A percentile compares a stretch with the other conserved stretches of the same genome.
These are phyloP conservation scores for Chaitophorus viminalis DNA, from an alignment of 2,888 invertebrate genomes.

Conservation along the genomic window DNA sequence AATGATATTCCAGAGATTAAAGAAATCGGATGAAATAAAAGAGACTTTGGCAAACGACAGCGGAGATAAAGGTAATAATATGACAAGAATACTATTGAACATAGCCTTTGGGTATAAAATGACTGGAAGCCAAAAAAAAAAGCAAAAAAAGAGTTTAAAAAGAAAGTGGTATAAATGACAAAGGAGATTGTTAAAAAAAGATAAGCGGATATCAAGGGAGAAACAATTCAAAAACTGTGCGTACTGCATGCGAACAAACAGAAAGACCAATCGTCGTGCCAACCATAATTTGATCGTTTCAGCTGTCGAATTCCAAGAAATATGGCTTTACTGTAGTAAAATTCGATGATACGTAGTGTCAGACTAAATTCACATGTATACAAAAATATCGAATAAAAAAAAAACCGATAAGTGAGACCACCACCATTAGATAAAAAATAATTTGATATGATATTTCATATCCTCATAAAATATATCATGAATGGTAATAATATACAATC, in stretches of 20 bases:
- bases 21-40: not conserved
- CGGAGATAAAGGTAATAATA: conserved; percentile 44
- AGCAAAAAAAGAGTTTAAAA: not conserved
- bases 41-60: not conserved
- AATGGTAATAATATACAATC: too few species aligned
- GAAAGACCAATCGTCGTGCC: not conserved
- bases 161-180: conserved; percentile 22
- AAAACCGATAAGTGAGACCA: too few species aligned
- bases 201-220: conserved; percentile 40
- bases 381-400: not conserved
- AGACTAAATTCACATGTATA: not conserved
- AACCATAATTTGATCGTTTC: not conserved
- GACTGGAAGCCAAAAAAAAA: not conserved
- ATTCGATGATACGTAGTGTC: not conserved
- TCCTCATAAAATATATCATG: too few species aligned
- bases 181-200: conserved; percentile 46
- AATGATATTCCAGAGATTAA: conserved; percentile 7
- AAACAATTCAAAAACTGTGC: conserved; percentile 42
- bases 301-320: not conserved
- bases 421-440: too few species aligned
- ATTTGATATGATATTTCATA: too few species aligned
- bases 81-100: conserved; percentile 45
- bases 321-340: not conserved
- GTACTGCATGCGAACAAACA: not conserved
- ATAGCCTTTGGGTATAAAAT: conserved; percentile 30